Conservation (phyloP, 2,797 vertebrate genomes). For the Enteromius radiatus region DNA sequence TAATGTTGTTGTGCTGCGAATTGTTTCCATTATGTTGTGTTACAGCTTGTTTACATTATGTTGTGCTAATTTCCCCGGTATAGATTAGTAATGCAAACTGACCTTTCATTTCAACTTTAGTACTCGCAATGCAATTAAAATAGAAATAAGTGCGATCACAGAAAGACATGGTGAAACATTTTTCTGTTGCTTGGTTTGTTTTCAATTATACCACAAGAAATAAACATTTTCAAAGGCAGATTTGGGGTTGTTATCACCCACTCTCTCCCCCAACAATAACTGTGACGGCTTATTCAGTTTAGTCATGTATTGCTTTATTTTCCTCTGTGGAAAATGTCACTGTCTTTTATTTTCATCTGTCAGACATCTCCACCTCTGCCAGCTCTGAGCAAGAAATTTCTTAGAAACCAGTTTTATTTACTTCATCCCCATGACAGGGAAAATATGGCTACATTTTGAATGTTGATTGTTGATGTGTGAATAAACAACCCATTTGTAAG, state of each 20-base stretch:
- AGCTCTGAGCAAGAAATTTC: background rate
- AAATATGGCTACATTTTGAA: constrained; percentile 9
- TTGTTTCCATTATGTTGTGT: too few species aligned
- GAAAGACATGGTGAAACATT: background rate
- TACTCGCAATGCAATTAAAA: background rate
- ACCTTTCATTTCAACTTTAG: background rate
- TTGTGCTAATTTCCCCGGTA: too few species aligned
- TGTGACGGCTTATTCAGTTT: constrained; percentile 32
- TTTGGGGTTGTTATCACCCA: constrained; percentile 38
- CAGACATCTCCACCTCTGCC: constrained; percentile 8
- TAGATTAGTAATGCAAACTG: background rate
- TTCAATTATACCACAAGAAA: constrained; percentile 1
- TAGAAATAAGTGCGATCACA: background rate
- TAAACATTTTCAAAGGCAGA: constrained; percentile 19
- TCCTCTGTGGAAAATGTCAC: constrained; percentile 23
- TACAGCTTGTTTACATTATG: too few species aligned
- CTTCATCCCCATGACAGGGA: background rate
- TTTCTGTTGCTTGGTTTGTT: background rate
- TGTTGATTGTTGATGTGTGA: constrained; percentile 5
- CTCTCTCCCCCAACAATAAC: constrained; percentile 15
- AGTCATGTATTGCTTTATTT: constrained; percentile 29
- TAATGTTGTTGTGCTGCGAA: too few species aligned
- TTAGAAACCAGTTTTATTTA: background rate
- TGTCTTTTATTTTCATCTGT: constrained; percentile 36
- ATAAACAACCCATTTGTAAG: background rate